These are phyloP conservation scores for Trichogramma evanescens DNA, from an alignment of 2,888 invertebrate species.

Conservation along the genomic window DNA sequence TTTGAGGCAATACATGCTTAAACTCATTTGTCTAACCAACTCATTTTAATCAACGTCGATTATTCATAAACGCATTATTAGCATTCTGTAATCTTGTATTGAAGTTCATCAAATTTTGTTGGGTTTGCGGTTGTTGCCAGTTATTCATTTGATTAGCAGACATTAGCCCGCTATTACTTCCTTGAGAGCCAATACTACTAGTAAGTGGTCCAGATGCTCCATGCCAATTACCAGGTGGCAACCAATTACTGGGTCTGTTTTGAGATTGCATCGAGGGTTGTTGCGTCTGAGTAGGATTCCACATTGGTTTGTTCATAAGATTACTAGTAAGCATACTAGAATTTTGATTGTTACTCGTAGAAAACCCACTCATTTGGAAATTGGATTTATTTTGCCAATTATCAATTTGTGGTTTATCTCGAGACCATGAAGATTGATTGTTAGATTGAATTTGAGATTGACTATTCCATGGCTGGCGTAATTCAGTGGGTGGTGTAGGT, in stretches of 20 bases:
- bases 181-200: background rate
- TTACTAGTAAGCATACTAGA: conserved; percentile 7
- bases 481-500: conserved; percentile 11
- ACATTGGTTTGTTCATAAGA: conserved; percentile 15
- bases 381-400: conserved; percentile 14
- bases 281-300: conserved; percentile 14
- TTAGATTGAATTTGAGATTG: conserved; percentile 11
- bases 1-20: too few relatives aligned
- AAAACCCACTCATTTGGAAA: conserved; percentile 5
- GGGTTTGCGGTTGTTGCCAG: conserved; percentile 26
- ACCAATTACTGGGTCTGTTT: conserved; percentile 25
- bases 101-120: conserved; percentile 25
- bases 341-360: conserved; percentile 14
- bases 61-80: conserved; percentile 27
- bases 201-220: background rate
- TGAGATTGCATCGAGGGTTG: background rate
- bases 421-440: conserved; percentile 3
- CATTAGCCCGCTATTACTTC: background rate
- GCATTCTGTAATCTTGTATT: conserved; percentile 23
- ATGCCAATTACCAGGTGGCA: conserved; percentile 29
- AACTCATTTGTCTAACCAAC: too few relatives aligned
- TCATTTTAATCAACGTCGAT: conserved; percentile 25
- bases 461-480: conserved; percentile 18
- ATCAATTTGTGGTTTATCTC: conserved; percentile 16
- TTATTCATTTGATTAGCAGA: conserved; percentile 10